These are phyloP conservation scores for Danio kyathit DNA, from an alignment of 2,797 vertebrate genomes.

Conservation along the genomic window DNA sequence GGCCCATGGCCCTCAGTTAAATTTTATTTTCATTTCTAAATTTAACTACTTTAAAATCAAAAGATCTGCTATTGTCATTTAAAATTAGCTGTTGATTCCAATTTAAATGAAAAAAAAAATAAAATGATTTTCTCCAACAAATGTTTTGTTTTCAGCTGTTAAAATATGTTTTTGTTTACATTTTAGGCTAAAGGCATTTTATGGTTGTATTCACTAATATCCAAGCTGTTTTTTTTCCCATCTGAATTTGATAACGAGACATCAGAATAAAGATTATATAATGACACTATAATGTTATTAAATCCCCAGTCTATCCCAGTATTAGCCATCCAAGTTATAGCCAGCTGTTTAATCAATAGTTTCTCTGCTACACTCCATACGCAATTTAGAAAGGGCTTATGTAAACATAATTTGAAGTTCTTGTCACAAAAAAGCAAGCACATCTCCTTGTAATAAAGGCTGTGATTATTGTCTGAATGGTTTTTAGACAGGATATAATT, in stretches of 20 bases:
- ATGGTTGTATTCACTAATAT: background rate
- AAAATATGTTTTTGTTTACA: background rate
- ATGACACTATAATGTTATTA: background rate
- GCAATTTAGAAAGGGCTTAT: background rate
- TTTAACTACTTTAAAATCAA: too few species aligned
- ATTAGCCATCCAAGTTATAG: background rate
- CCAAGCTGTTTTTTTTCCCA: background rate
- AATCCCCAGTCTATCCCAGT: background rate
- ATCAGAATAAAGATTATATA: conserved; percentile 1
- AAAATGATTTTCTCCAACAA: background rate
- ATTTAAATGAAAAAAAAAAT: too few species aligned
- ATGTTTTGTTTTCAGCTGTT: background rate
- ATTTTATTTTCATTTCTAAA: too few species aligned
- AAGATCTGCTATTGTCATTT: too few species aligned
- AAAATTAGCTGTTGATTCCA: too few species aligned
- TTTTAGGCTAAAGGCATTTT: background rate
- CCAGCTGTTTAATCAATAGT: background rate
- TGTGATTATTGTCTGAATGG: conserved; percentile 1
- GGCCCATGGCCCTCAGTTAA: too few species aligned
- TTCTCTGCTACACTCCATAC: background rate
- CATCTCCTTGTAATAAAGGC: background rate
- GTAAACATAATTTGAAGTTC: conserved; percentile 11
- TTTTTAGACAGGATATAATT: conserved; percentile 22
- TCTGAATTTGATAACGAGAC: background rate
- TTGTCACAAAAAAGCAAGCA: background rate